A percentile compares a stretch with the other conserved stretches of the same genome.
These are phyloP conservation scores for Colaptes auratus DNA, from an alignment of 2,113 vertebrate genomes.

Conservation along the genomic window DNA sequence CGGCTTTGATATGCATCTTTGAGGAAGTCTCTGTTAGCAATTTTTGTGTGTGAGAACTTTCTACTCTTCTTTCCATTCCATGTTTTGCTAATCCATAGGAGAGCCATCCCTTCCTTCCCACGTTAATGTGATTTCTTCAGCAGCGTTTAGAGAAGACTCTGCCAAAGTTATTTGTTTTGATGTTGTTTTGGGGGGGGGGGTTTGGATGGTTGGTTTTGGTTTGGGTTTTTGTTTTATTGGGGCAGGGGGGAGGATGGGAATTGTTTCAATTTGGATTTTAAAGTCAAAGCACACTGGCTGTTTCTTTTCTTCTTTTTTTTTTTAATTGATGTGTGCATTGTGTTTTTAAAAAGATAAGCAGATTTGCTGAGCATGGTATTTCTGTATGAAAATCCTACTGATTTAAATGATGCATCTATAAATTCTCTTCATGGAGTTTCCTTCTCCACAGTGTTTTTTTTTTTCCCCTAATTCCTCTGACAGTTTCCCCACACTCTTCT, in stretches of 20 bases:
- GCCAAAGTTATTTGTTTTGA: background rate
- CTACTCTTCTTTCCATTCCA: background rate
- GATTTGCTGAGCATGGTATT: background rate
- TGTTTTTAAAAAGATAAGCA: background rate
- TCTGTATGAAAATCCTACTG: background rate
- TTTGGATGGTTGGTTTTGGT: background rate
- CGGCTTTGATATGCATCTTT: background rate
- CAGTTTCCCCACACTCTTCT: background rate
- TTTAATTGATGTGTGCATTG: background rate
- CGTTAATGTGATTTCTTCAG: background rate
- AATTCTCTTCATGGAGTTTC: background rate
- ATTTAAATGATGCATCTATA: background rate
- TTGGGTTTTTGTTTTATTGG: too few species aligned
- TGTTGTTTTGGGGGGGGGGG: background rate
- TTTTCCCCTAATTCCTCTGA: background rate
- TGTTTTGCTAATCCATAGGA: background rate
- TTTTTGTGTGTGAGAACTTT: background rate
- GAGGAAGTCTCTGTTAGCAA: background rate
- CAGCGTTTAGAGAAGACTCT: background rate
- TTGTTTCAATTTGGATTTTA: background rate
- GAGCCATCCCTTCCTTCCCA: background rate
- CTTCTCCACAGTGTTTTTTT: background rate
- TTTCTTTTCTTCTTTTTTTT: background rate
- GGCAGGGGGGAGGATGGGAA: too few species aligned
- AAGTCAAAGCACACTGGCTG: background rate